These are phyloP conservation scores for Agonopterix heracliana DNA, from an alignment of 2,888 invertebrate genomes.

Conservation along the genomic window DNA sequence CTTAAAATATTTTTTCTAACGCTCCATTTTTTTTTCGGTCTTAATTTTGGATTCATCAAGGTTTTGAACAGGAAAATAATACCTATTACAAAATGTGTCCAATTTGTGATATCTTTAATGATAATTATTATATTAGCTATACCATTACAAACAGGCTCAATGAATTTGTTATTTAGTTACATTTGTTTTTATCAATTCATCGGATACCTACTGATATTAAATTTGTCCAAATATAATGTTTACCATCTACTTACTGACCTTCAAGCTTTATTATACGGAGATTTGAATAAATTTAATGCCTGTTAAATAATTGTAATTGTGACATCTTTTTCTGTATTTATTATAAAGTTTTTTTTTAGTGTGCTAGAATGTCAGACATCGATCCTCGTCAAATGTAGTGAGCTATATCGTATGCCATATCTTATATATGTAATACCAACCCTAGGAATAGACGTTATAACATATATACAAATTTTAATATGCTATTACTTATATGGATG, in stretches of 20 bases:
- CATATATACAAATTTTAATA: slow-evolving; percentile 5
- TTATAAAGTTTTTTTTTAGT: background rate
- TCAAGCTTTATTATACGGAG: background rate
- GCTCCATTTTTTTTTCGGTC: background rate
- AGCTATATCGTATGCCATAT: background rate
- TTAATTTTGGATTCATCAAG: slow-evolving; percentile 2
- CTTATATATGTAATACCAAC: background rate
- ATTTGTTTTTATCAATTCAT: background rate
- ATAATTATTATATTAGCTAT: background rate
- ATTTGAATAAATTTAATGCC: too few species aligned
- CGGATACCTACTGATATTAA: background rate
- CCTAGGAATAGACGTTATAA: background rate
- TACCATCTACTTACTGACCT: background rate
- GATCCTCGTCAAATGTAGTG: background rate
- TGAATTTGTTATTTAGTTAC: too few species aligned
- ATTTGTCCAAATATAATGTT: background rate
- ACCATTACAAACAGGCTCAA: background rate
- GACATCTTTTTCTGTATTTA: background rate
- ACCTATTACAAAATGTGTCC: background rate
- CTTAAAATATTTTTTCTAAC: too few species aligned
- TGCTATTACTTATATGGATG: slow-evolving; percentile 6
- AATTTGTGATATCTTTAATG: background rate
- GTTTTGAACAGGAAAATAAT: background rate
- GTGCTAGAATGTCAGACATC: background rate
- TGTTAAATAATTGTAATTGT: too few species aligned